Percentiles rank a stretch among this genome's conserved stretches.
These are phyloP conservation scores for Anastrepha ludens DNA, from an alignment of 1,140 invertebrate species.

Conservation along the genomic window DNA sequence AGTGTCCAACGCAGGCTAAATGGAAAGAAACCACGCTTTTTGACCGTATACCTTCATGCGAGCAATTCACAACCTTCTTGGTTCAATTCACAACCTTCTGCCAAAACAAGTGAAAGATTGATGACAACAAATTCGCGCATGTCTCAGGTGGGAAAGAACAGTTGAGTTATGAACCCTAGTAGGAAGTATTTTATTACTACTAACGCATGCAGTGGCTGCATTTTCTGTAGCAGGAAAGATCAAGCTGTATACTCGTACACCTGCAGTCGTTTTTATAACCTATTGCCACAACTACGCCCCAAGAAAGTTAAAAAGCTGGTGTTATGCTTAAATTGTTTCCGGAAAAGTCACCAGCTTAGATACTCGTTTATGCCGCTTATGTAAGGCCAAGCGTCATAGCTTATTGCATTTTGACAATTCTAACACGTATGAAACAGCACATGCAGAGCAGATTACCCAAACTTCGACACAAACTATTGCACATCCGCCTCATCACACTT, in stretches of 20 bases:
- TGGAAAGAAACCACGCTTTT: conserved; percentile 24
- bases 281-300: not conserved
- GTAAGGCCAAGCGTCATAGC: not conserved
- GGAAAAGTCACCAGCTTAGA: not conserved
- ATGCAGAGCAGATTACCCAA: not conserved
- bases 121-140: not conserved
- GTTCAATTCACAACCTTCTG: not conserved
- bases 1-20: not conserved
- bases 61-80: not conserved
- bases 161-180: not conserved
- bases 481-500: not conserved
- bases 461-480: not conserved
- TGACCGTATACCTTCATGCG: not conserved
- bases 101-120: not conserved
- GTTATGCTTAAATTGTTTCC: not conserved
- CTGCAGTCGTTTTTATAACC: not conserved
- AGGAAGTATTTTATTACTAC: not conserved
- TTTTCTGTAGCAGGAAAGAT: not conserved
- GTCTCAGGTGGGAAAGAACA: not conserved
- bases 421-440: not conserved
- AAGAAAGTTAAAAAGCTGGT: not conserved
- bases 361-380: not conserved
- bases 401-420: not conserved
- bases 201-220: not conserved
- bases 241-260: not conserved